Evolutionary conservation across 2,113 vertebrate species (phyloP), one percentile per base, ranked within the genome.

Genomic region (Crotalus helleri): DNA sequence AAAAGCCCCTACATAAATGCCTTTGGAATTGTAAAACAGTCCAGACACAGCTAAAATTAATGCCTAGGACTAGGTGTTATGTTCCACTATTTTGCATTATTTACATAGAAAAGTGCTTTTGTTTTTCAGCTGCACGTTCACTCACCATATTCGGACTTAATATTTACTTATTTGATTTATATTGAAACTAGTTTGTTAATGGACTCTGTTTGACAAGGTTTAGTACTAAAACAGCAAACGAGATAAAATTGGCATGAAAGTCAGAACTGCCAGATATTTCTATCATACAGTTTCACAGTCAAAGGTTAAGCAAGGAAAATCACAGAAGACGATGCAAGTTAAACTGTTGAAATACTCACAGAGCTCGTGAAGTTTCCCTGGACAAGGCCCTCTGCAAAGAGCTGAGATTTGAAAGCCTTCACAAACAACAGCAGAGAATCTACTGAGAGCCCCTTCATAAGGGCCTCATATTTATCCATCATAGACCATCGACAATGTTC

Each of bases 401-500:
- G 98, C 95, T 98, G 98, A 0, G 98, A 98, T 94, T 99, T 99
- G 96, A 99, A 98, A 81, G 96, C 97, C 9, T 90, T 94, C 24
- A 98, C 98, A 1, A 99, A 99, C 93, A 95, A 95, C 1, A 98
- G 97, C 93, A 99, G 98, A 85, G 98, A 95, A 1, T 98, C 97
- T 0, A 99, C 95, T 46, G 97, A 98, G 91, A 99, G 97, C 4
- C 98, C 98, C 7, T 97, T 98, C 95, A 97, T 98, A 90, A 99
- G 96, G 0, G 98, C 98, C 93, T 97, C 97, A 93, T 99, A 99
- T 97, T 99, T 99, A 94, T 99, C 98, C 1, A 98, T 98, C 96
- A 99, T 98, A 11, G 99, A 99, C 99, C 99, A 99, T n/a, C 99
- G 98, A 7, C 97, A 94, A 53, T 98, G 98, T 86, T 99, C 98